Evolutionary conservation across 2,888 invertebrate species (phyloP).

Genomic region (Xylocampa areola): DNA sequence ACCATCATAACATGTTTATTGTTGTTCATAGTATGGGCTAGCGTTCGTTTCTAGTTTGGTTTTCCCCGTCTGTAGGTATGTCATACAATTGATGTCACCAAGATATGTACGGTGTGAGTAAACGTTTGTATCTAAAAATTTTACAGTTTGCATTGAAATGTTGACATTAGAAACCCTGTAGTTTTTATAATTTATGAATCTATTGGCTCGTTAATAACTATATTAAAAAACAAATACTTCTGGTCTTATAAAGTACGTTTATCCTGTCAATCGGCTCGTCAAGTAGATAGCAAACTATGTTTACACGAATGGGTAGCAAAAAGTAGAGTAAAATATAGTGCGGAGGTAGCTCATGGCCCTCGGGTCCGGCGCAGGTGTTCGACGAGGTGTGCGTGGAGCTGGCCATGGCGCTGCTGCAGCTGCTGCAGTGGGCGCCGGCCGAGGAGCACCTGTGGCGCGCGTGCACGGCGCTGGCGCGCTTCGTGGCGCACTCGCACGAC

Average conservation of each 20-base stretch:
- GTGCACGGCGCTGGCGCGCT: conserved; percentile 93
- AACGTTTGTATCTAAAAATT: too few species aligned
- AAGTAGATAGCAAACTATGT: background rate
- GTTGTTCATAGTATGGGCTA: background rate
- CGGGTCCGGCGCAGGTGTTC: conserved; percentile 94
- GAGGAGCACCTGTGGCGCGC: conserved; percentile 95
- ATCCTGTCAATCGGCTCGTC: background rate
- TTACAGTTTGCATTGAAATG: too few species aligned
- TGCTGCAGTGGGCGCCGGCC: conserved; percentile 93
- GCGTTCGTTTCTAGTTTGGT: background rate
- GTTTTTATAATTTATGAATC: too few species aligned
- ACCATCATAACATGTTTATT: conserved; percentile 7
- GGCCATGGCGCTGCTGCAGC: conserved; percentile 97
- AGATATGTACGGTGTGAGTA: too few species aligned
- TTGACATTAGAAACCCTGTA: too few species aligned
- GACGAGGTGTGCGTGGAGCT: conserved; percentile 98
- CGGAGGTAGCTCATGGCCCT: too few species aligned
- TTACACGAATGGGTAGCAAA: too few species aligned
- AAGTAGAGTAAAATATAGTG: too few species aligned
- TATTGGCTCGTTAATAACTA: too few species aligned
- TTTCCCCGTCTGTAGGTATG: background rate
- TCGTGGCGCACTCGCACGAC: conserved; percentile 94
- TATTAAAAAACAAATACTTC: too few species aligned
- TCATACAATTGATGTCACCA: too few species aligned
- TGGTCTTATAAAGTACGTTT: background rate